A percentile compares a stretch with the other conserved stretches of the same genome.
Conservation (phyloP, 2,113 vertebrate genomes). For the Macrotis lagotis region DNA sequence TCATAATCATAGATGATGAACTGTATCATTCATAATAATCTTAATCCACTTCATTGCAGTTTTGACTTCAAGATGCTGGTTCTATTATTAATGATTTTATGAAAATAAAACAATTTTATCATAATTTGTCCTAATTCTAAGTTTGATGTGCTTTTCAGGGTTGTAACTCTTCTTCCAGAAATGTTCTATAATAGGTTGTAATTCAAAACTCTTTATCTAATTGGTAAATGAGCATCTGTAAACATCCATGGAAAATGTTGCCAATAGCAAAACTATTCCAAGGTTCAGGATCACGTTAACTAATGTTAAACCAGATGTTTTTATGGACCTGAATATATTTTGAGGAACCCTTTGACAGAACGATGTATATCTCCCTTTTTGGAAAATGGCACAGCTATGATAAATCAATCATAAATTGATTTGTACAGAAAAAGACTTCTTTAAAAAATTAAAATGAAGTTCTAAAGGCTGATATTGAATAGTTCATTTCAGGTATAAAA, state of each 20-base stretch:
- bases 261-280: neutral
- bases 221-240: accelerated
- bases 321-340: neutral
- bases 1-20: neutral
- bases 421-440: neutral
- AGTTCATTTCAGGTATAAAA: neutral
- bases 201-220: neutral
- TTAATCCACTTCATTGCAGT: conserved; percentile 1
- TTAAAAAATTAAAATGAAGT: neutral
- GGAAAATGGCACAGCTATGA: neutral
- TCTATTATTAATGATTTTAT: conserved; percentile 6
- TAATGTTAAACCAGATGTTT: neutral
- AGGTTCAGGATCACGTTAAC: conserved; percentile 40
- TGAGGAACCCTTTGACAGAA: neutral
- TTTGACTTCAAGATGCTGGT: neutral
- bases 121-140: conserved; percentile 16
- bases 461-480: neutral
- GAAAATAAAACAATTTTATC: conserved; percentile 52
- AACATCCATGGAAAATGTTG: neutral
- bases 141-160: conserved; percentile 19
- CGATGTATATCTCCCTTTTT: neutral
- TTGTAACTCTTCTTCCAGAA: conserved; percentile 23
- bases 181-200: neutral
- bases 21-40: conserved; percentile 13
- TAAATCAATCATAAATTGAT: neutral